Percentiles rank a stretch among this genome's conserved stretches.
phyloP scores from a whole-genome alignment of 2,888 invertebrate species.

The Eilema caniola region DNA sequence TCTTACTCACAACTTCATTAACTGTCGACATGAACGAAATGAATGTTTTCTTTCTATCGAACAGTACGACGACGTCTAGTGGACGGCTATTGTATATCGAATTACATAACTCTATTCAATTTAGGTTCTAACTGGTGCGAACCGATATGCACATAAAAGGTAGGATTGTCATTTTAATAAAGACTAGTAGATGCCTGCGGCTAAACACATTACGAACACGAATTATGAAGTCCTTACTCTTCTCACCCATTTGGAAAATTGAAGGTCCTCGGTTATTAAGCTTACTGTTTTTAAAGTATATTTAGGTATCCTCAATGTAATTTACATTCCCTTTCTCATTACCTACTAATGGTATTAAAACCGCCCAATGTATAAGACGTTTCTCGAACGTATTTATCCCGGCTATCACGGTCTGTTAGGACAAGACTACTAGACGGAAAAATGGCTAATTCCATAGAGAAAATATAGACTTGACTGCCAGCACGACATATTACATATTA shows the following conservation, averaged over 20 bases:
- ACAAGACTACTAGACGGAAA: background rate
- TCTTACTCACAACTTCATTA: background rate
- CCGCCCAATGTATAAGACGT: background rate
- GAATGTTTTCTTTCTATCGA: slow-evolving; percentile 4
- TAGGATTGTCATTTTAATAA: background rate
- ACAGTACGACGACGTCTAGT: background rate
- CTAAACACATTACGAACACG: background rate
- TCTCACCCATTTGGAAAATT: background rate
- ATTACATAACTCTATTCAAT: slow-evolving; percentile 5
- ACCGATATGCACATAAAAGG: background rate
- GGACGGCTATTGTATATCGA: background rate
- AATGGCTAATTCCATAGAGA: too few relatives aligned
- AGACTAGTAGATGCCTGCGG: background rate
- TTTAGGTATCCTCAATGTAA: too few relatives aligned
- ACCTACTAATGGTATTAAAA: background rate
- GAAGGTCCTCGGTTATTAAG: background rate
- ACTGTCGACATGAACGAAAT: background rate
- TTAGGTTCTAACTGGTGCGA: background rate
- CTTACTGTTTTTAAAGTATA: background rate
- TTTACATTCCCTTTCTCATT: too few relatives aligned
- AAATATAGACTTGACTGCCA: too few relatives aligned
- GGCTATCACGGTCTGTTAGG: background rate
- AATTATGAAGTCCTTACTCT: background rate
- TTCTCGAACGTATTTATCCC: background rate
- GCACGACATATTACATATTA: too few relatives aligned